These are phyloP conservation scores for Myripristis murdjan DNA, from an alignment of 2,797 vertebrate genomes.

Conservation along the genomic window DNA sequence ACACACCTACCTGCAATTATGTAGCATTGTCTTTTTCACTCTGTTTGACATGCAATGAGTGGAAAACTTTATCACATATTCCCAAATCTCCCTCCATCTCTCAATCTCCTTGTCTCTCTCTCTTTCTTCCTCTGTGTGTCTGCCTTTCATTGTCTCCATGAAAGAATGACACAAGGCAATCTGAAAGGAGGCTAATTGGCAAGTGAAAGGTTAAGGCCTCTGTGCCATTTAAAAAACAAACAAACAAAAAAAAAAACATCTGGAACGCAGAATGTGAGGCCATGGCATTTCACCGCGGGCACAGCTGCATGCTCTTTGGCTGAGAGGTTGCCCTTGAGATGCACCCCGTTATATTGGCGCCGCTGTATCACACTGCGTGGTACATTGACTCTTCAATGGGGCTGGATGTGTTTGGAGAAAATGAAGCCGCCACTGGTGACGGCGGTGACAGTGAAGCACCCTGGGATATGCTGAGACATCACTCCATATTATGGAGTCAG, in stretches of 20 bases:
- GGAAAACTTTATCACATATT: not conserved
- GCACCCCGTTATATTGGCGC: constrained; percentile 50
- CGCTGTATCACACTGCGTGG: constrained; percentile 44
- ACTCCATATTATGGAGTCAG: constrained; percentile 47
- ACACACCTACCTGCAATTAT: not conserved
- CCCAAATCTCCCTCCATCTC: not conserved
- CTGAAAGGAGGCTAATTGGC: constrained; percentile 59
- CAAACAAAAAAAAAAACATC: constrained; percentile 38
- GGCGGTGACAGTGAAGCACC: constrained; percentile 46
- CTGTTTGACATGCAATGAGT: not conserved
- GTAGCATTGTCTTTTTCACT: not conserved
- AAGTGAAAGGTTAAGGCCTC: constrained; percentile 48
- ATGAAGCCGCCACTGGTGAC: constrained; percentile 60
- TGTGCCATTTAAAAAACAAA: no score
- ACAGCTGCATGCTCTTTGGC: constrained; percentile 58
- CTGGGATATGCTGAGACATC: constrained; percentile 63
- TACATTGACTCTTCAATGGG: constrained; percentile 66
- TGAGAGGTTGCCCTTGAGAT: constrained; percentile 60
- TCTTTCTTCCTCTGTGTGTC: constrained; percentile 28
- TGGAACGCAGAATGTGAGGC: constrained; percentile 43
- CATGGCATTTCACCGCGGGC: constrained; percentile 48
- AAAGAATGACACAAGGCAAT: constrained; percentile 39
- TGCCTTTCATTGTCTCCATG: constrained; percentile 38
- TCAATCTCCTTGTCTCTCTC: not conserved
- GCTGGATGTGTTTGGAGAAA: constrained; percentile 58